phyloP scores from a whole-genome alignment of 2,797 vertebrate species.

The Synanceia verrucosa region DNA sequence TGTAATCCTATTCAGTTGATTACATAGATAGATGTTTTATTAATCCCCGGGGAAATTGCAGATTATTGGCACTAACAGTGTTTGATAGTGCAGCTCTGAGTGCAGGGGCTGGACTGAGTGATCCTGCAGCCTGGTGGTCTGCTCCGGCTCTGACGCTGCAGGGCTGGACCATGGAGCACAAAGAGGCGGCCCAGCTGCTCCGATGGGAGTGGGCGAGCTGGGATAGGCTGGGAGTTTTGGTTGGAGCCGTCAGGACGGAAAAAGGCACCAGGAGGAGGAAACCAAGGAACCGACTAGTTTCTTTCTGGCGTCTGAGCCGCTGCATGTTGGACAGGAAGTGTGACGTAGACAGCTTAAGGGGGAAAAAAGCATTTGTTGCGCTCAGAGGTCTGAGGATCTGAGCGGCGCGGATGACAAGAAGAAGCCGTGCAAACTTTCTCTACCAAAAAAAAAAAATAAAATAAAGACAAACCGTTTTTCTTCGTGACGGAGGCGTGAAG shows the following conservation, averaged over 20 bases:
- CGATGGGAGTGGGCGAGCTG: conserved; percentile 79
- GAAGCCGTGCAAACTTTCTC: conserved; percentile 64
- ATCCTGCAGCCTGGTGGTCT: conserved; percentile 9
- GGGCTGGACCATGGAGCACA: conserved; percentile 46
- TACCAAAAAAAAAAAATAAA: too few relatives aligned
- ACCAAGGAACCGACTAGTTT: conserved; percentile 13
- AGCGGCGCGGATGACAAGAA: conserved; percentile 65
- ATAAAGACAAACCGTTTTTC: conserved; percentile 12
- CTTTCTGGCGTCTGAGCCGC: conserved; percentile 36
- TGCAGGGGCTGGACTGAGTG: neutral
- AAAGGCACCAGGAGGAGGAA: conserved; percentile 15
- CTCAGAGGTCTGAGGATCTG: conserved; percentile 11
- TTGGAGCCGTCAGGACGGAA: conserved; percentile 62
- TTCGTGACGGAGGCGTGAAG: conserved; percentile 22
- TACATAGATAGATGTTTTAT: too few relatives aligned
- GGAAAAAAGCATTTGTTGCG: conserved; percentile 37
- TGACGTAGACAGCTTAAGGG: conserved; percentile 35
- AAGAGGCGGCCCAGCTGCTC: conserved; percentile 44
- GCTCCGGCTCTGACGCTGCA: conserved; percentile 36
- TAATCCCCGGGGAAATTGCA: too few relatives aligned
- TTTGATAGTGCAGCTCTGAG: conserved; percentile 1
- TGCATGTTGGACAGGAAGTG: conserved; percentile 54
- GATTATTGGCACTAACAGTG: rapidly evolving
- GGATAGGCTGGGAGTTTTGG: conserved; percentile 86
- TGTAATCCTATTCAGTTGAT: too few relatives aligned